phyloP scores from a whole-genome alignment of 2,113 vertebrate genomes.

The Cheirogaleus medius region DNA sequence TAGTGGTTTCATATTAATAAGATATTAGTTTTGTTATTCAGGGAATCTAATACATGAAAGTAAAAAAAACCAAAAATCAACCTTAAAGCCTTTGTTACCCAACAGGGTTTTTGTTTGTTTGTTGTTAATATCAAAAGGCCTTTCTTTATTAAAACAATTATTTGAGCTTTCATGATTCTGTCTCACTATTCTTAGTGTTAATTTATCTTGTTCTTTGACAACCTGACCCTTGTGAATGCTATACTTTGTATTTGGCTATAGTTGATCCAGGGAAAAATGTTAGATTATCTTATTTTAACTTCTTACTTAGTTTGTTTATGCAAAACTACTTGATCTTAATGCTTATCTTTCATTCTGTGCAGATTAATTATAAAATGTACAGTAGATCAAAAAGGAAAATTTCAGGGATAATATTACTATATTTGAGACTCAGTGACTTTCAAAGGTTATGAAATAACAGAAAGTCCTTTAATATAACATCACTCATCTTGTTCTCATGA shows the following conservation, averaged over 20 bases:
- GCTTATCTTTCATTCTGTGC: conserved; percentile 59
- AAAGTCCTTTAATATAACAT: conserved; percentile 80
- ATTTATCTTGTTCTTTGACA: not conserved
- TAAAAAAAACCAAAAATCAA: conserved; percentile 28
- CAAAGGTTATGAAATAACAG: conserved; percentile 84
- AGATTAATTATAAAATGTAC: conserved; percentile 63
- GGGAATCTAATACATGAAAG: conserved; percentile 57
- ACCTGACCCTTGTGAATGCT: not conserved
- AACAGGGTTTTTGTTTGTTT: conserved; percentile 57
- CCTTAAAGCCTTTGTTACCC: conserved; percentile 12
- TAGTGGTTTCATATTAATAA: conserved; percentile 78
- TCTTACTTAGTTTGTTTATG: conserved; percentile 31
- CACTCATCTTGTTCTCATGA: conserved; percentile 78
- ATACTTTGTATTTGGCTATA: conserved; percentile 41
- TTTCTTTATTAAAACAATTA: conserved; percentile 61
- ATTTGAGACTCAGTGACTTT: conserved; percentile 80
- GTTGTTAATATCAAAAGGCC: conserved; percentile 43
- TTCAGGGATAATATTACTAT: conserved; percentile 78
- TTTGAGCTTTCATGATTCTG: not conserved
- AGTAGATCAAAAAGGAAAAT: conserved; percentile 80
- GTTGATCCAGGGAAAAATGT: conserved; percentile 35
- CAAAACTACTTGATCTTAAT: conserved; percentile 6
- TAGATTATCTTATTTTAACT: conserved; percentile 49
- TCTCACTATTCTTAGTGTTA: not conserved
- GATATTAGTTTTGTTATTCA: conserved; percentile 72